Evolutionary conservation across 2,888 invertebrate species (phyloP).

Genomic region (Eupithecia inturbata): DNA sequence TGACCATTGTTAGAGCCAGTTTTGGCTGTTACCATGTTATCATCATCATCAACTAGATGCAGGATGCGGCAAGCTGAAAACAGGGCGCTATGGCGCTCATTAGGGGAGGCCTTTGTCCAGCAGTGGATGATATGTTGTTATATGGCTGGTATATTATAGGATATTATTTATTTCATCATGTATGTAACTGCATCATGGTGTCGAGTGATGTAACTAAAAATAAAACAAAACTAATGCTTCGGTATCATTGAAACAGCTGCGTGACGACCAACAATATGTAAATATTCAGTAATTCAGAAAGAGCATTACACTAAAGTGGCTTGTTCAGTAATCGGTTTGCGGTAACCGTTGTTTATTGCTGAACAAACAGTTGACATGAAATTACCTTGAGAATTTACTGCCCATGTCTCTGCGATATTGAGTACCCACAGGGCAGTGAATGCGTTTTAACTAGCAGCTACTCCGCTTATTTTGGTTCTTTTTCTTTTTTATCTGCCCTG

Average conservation of each 20-base stretch:
- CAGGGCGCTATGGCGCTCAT: no score
- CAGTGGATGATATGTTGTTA: no score
- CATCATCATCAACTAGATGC: no score
- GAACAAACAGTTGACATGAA: neutral
- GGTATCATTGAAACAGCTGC: neutral
- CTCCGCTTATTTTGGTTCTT: no score
- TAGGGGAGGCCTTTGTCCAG: no score
- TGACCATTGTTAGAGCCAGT: no score
- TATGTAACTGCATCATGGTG: neutral
- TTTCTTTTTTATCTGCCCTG: no score
- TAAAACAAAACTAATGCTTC: neutral
- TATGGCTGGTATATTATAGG: neutral
- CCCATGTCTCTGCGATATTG: no score
- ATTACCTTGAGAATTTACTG: neutral
- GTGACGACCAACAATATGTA: constrained; percentile 5
- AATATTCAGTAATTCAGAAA: constrained; percentile 3
- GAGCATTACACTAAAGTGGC: neutral
- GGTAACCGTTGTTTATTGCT: neutral
- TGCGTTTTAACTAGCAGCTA: no score
- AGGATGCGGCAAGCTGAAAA: no score
- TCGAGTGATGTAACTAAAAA: neutral
- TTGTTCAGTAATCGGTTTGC: constrained; percentile 3
- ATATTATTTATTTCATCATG: neutral
- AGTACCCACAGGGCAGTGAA: no score
- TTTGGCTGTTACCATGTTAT: no score